phyloP scores from a whole-genome alignment of 2,888 invertebrate species.

The Drosophila leonis region DNA sequence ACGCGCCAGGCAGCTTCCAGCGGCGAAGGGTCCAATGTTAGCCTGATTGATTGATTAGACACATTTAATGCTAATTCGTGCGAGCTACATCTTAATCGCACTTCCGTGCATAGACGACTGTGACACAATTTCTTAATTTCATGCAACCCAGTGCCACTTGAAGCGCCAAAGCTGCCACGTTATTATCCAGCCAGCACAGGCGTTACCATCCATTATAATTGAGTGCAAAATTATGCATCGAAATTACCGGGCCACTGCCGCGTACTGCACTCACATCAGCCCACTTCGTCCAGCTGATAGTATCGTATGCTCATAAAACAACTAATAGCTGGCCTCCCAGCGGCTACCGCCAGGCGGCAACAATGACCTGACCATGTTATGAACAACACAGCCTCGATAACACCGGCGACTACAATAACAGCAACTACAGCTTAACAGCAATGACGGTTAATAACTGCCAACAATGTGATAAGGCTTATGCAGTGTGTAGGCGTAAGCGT shows the following conservation, averaged over 20 bases:
- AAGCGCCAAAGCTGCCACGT: constrained; percentile 58
- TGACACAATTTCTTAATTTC: constrained; percentile 64
- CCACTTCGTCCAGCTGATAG: constrained; percentile 58
- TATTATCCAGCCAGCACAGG: constrained; percentile 56
- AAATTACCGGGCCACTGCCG: constrained; percentile 47
- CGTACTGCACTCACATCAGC: constrained; percentile 24
- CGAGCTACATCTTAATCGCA: constrained; percentile 41
- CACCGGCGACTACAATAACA: constrained; percentile 38
- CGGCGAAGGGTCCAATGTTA: constrained; percentile 5
- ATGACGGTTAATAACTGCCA: constrained; percentile 67
- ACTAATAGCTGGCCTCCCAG: constrained; percentile 59
- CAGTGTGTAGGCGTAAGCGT: neutral
- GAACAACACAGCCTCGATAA: constrained; percentile 71
- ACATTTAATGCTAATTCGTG: constrained; percentile 63
- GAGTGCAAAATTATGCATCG: constrained; percentile 81
- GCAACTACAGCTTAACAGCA: constrained; percentile 53
- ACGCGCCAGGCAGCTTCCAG: constrained; percentile 10
- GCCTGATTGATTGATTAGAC: constrained; percentile 65
- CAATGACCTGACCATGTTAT: constrained; percentile 58
- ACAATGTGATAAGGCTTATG: constrained; percentile 44
- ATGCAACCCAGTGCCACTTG: constrained; percentile 50
- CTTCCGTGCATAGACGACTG: constrained; percentile 12
- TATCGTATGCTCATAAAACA: constrained; percentile 69
- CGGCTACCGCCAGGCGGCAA: constrained; percentile 10
- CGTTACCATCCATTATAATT: constrained; percentile 73